phyloP scores from a whole-genome alignment of 2,797 vertebrate genomes.

The Enteromius viviparus region DNA sequence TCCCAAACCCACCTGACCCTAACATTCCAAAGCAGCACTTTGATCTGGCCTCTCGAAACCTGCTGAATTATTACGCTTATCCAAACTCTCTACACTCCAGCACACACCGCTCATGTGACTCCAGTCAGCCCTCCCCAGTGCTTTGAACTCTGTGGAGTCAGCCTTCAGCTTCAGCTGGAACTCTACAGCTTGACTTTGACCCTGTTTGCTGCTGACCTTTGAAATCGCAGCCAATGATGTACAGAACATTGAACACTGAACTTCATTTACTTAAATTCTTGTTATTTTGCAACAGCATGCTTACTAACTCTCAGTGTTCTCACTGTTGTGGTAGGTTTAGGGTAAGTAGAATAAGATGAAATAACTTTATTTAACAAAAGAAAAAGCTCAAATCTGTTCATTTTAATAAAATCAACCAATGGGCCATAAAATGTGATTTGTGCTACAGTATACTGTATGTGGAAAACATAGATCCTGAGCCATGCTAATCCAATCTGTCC shows the following conservation, averaged over 20 bases:
- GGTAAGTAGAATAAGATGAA: no score
- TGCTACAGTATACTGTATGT: not conserved
- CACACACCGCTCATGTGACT: not conserved
- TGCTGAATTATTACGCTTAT: not conserved
- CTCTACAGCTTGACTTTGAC: conserved; percentile 6
- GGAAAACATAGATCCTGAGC: not conserved
- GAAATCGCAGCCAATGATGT: not conserved
- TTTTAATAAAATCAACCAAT: not conserved
- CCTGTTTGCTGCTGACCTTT: not conserved
- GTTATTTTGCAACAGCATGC: no score
- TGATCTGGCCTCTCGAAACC: not conserved
- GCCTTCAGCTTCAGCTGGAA: conserved; percentile 11
- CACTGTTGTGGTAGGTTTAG: no score
- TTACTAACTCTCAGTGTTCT: no score
- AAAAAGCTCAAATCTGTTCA: not conserved
- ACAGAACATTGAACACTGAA: no score
- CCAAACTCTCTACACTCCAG: not conserved
- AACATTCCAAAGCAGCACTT: conserved; percentile 14
- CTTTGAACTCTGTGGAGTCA: not conserved
- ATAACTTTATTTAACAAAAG: no score
- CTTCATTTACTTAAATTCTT: no score
- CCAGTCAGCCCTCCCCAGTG: not conserved
- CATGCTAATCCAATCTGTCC: not conserved
- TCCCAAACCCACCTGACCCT: conserved; percentile 56
- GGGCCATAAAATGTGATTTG: not conserved